Conservation (phyloP, 2,888 invertebrate genomes). For the Steromphala cineraria region DNA sequence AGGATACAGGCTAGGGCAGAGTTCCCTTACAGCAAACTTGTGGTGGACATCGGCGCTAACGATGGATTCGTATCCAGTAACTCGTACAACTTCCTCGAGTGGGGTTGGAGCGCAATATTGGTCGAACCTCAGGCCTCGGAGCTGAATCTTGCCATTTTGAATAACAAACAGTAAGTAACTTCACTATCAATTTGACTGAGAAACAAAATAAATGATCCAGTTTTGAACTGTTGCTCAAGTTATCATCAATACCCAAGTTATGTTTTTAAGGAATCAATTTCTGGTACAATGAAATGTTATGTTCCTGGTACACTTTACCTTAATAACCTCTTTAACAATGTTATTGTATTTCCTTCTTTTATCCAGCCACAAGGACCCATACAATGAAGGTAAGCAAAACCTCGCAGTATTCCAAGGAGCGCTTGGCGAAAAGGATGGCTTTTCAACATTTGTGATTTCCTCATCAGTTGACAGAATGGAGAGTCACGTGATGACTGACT, state of each 20-base stretch:
- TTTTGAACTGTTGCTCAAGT: too few species aligned
- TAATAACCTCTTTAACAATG: too few species aligned
- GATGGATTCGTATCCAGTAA: conserved; percentile 66
- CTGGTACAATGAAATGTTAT: too few species aligned
- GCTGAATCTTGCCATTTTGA: conserved; percentile 50
- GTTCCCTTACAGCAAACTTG: conserved; percentile 42
- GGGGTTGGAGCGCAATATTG: conserved; percentile 65
- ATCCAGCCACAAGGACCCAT: conserved; percentile 44
- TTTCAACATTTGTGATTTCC: conserved; percentile 47
- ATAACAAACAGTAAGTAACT: conserved; percentile 48
- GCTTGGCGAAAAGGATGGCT: conserved; percentile 50
- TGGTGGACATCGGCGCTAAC: conserved; percentile 67
- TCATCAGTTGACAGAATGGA: conserved; percentile 52
- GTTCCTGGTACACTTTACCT: too few species aligned
- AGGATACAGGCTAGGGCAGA: conserved; percentile 42
- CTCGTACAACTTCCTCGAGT: conserved; percentile 65
- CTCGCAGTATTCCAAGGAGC: conserved; percentile 54
- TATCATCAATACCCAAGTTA: too few species aligned
- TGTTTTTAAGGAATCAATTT: too few species aligned
- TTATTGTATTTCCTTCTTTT: too few species aligned
- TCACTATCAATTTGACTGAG: too few species aligned
- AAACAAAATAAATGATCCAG: too few species aligned
- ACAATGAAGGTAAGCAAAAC: conserved; percentile 45
- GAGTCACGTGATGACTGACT: conserved; percentile 43
- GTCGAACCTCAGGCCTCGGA: conserved; percentile 63